Evolutionary conservation across 2,113 vertebrate genomes (phyloP).

Genomic region (Bucco capensis): DNA sequence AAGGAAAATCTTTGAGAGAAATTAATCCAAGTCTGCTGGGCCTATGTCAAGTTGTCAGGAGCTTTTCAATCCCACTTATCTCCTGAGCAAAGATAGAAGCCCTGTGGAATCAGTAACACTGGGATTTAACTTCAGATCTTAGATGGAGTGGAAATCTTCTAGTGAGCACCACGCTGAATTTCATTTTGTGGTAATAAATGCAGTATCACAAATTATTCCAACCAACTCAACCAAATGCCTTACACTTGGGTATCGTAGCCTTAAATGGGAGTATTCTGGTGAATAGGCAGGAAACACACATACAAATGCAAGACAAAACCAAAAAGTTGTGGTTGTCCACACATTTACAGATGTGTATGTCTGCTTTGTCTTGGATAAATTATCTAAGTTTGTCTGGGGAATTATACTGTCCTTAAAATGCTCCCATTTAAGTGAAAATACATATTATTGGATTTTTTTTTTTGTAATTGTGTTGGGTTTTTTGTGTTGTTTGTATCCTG

Average conservation of each 20-base stretch:
- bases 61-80: conserved; percentile 24
- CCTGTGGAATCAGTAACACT: neutral
- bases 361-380: neutral
- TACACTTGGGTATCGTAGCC: neutral
- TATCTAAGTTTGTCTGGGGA: neutral
- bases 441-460: neutral
- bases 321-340: neutral
- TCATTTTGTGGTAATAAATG: neutral
- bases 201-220: neutral
- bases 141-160: neutral
- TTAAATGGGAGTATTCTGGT: neutral
- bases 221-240: neutral
- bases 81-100: neutral
- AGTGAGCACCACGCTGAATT: neutral
- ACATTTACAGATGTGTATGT: neutral
- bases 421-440: neutral
- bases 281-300: neutral
- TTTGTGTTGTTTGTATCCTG: neutral
- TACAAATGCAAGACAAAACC: neutral
- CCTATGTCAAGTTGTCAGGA: neutral
- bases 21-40: conserved; percentile 7
- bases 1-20: conserved; percentile 10
- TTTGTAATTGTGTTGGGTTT: neutral
- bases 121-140: conserved; percentile 13
- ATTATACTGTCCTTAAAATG: neutral